A percentile compares a stretch with the other conserved stretches of the same genome.
These are phyloP conservation scores for Drosophila gunungcola DNA, from an alignment of 1,140 invertebrate genomes.

Conservation along the genomic window DNA sequence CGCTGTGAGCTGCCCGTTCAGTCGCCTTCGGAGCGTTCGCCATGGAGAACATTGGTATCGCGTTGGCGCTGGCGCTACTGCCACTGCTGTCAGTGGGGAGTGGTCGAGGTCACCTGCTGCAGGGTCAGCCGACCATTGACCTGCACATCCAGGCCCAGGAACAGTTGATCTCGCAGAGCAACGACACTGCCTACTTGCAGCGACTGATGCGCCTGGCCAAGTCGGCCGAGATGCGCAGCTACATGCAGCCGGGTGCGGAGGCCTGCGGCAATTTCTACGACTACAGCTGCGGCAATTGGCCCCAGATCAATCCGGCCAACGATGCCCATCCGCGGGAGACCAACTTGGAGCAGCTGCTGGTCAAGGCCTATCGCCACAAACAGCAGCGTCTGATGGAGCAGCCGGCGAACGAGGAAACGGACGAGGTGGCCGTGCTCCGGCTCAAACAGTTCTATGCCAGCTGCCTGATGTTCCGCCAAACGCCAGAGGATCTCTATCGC, in stretches of 20 bases:
- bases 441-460: conserved; percentile 72
- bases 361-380: conserved; percentile 58
- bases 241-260: conserved; percentile 56
- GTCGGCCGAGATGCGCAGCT: conserved; percentile 77
- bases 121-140: conserved; percentile 47
- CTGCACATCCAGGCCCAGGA: conserved; percentile 64
- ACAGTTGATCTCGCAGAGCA: conserved; percentile 67
- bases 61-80: conserved; percentile 12
- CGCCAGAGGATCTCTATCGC: conserved; percentile 16
- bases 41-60: conserved; percentile 52
- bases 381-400: conserved; percentile 66
- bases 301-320: conserved; percentile 73
- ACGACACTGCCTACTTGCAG: conserved; percentile 71
- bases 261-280: conserved; percentile 74
- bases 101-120: conserved; percentile 44
- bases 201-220: conserved; percentile 74
- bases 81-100: conserved; percentile 12
- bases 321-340: conserved; percentile 54
- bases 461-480: conserved; percentile 54
- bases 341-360: conserved; percentile 58
- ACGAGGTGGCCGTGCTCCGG: conserved; percentile 38
- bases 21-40: conserved; percentile 41
- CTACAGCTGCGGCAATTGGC: conserved; percentile 77
- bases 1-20: conserved; percentile 38
- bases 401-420: conserved; percentile 25